Evolutionary conservation across 2,888 invertebrate genomes (phyloP).

Genomic region (Nipponacmea schrenckii): DNA sequence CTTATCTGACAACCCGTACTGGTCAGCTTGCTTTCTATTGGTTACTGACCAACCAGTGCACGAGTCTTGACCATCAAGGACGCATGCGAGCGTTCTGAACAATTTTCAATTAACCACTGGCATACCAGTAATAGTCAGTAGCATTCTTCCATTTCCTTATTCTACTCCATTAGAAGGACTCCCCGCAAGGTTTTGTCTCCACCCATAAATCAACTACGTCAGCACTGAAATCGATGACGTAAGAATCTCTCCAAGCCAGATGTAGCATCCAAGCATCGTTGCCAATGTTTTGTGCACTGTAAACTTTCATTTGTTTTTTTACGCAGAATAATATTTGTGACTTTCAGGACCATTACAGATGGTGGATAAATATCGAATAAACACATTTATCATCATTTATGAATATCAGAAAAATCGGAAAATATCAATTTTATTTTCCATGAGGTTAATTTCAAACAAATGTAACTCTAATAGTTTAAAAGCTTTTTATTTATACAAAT

Average conservation of each 20-base stretch:
- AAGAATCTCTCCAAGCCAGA: background rate
- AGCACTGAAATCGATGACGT: background rate
- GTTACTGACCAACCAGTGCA: background rate
- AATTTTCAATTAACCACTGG: conserved; percentile 4
- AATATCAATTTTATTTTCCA: too few relatives aligned
- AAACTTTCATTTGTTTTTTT: too few relatives aligned
- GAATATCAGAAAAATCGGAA: too few relatives aligned
- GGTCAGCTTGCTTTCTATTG: conserved; percentile 1
- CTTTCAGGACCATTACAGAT: too few relatives aligned
- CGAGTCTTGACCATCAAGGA: background rate
- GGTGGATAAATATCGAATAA: too few relatives aligned
- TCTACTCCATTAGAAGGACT: conserved; percentile 1
- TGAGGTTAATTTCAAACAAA: too few relatives aligned
- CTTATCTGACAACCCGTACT: background rate
- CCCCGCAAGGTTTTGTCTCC: background rate
- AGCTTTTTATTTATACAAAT: conserved; percentile 5
- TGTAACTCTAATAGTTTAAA: background rate
- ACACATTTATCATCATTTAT: too few relatives aligned
- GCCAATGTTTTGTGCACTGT: too few relatives aligned
- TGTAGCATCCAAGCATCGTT: too few relatives aligned
- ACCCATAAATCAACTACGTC: conserved; percentile 7
- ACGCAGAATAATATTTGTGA: too few relatives aligned
- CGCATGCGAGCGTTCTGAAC: background rate
- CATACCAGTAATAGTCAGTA: conserved; percentile 1
- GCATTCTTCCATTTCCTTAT: background rate